phyloP scores from a whole-genome alignment of 2,113 vertebrate species.

The Paedocypris sp. region DNA sequence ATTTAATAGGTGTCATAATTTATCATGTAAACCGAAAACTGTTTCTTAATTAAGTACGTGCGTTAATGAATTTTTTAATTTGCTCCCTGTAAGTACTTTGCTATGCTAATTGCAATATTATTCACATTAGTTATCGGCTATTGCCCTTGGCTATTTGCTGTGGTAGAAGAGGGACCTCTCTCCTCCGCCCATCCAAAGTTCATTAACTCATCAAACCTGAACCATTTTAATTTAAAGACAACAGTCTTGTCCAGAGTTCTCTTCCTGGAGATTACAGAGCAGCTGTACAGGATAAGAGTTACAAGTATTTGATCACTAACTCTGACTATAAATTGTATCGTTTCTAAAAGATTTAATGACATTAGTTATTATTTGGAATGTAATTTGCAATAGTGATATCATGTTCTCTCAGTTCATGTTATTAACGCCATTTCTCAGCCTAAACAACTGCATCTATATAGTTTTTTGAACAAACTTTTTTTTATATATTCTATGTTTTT shows the following conservation, averaged over 20 bases:
- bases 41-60: slow-evolving; percentile 99
- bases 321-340: too few species aligned
- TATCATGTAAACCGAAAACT: slow-evolving; percentile 99
- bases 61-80: slow-evolving; percentile 99
- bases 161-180: slow-evolving; percentile 64
- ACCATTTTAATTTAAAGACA: slow-evolving; percentile 51
- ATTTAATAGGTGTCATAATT: slow-evolving; percentile 99
- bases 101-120: slow-evolving; percentile 99
- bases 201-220: slow-evolving; percentile 83
- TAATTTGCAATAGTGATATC: too few species aligned
- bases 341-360: too few species aligned
- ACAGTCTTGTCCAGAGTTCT: neutral
- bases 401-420: too few species aligned
- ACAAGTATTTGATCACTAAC: too few species aligned
- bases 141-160: slow-evolving; percentile 99
- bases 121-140: slow-evolving; percentile 99
- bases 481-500: too few species aligned
- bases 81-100: slow-evolving; percentile 99
- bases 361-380: too few species aligned
- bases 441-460: too few species aligned
- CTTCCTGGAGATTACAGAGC: neutral
- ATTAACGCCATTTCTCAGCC: too few species aligned
- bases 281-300: neutral
- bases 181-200: slow-evolving; percentile 70
- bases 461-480: too few species aligned